Percentiles rank a stretch among this genome's conserved stretches.
Evolutionary conservation across 2,888 invertebrate species (phyloP).

Genomic region (Leptogaster cylindrica): DNA sequence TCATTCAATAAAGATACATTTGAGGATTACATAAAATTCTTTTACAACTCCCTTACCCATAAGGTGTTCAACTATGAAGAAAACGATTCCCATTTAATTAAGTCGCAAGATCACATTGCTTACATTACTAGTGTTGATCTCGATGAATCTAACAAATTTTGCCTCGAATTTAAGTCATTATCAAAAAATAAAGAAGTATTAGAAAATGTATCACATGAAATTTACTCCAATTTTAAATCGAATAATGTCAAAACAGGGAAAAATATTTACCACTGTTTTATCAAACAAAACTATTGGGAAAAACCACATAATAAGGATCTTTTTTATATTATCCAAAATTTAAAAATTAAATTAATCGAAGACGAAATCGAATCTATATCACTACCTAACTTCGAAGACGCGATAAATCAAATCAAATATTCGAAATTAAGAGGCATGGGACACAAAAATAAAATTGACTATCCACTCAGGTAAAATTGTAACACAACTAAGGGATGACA

Average conservation of each 20-base stretch:
- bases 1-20: background rate
- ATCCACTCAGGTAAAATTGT: background rate
- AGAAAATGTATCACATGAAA: slow-evolving; percentile 22
- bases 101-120: background rate
- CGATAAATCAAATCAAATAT: slow-evolving; percentile 31
- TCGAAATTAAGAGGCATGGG: slow-evolving; percentile 33
- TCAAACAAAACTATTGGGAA: slow-evolving; percentile 35
- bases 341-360: slow-evolving; percentile 15
- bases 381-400: slow-evolving; percentile 22
- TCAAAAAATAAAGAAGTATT: slow-evolving; percentile 6
- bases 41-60: slow-evolving; percentile 4
- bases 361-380: slow-evolving; percentile 27
- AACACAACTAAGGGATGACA: background rate
- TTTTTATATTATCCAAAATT: slow-evolving; percentile 29
- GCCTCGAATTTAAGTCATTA: background rate
- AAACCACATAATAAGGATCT: slow-evolving; percentile 26
- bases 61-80: background rate
- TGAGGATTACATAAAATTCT: slow-evolving; percentile 28
- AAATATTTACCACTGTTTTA: slow-evolving; percentile 41
- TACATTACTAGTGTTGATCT: slow-evolving; percentile 25
- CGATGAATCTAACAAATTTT: background rate
- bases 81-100: background rate
- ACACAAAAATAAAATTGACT: slow-evolving; percentile 29
- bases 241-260: slow-evolving; percentile 3
- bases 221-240: slow-evolving; percentile 40